These are phyloP conservation scores for Mastomys coucha DNA, from an alignment of 2,113 vertebrate genomes.

Conservation along the genomic window DNA sequence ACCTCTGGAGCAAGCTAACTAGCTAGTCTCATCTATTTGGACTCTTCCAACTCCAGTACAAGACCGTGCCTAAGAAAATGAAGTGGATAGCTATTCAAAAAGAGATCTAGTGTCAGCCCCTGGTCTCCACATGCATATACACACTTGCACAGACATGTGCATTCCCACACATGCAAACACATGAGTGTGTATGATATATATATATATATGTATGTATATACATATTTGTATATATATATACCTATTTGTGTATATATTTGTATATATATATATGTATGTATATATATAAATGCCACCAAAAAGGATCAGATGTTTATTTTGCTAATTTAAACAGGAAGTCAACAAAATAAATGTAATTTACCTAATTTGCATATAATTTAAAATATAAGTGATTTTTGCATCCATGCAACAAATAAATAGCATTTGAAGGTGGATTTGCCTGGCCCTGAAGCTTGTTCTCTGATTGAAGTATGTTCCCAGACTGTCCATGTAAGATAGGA, in stretches of 20 bases:
- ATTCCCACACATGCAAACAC: neutral
- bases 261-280: neutral
- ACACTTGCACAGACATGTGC: neutral
- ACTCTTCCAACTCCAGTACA: neutral
- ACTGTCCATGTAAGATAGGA: neutral
- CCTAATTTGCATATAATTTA: neutral
- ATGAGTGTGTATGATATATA: neutral
- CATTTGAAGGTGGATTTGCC: neutral
- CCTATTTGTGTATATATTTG: too few species aligned
- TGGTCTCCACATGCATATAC: neutral
- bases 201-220: neutral
- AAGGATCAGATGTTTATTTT: neutral
- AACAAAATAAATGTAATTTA: neutral
- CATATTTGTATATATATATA: neutral
- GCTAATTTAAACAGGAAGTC: neutral
- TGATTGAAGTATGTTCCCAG: neutral
- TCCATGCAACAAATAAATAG: neutral
- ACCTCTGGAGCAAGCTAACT: neutral
- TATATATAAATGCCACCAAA: neutral
- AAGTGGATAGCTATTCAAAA: neutral
- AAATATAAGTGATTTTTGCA: neutral
- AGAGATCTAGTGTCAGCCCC: neutral
- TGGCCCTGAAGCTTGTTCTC: neutral
- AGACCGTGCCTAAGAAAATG: neutral
- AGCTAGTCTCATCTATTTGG: neutral